Percentiles rank a stretch among this genome's conserved stretches.
Evolutionary conservation across 1,140 invertebrate species (phyloP).

Genomic region (Meteorus sp.): DNA sequence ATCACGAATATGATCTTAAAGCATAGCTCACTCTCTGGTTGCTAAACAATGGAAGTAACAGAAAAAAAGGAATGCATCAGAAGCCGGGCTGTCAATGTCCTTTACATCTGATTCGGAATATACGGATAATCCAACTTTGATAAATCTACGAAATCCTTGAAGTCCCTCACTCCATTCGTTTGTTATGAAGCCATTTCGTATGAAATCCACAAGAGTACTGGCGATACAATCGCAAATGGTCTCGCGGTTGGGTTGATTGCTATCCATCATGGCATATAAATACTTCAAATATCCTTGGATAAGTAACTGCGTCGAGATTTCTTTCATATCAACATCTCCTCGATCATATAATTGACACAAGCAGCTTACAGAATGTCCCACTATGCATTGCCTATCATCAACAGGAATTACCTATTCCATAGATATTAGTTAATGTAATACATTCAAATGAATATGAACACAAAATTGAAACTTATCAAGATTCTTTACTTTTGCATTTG

Average conservation of each 20-base stretch:
- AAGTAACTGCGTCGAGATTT: background rate
- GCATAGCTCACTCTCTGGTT: background rate
- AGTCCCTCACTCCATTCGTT: background rate
- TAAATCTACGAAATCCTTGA: background rate
- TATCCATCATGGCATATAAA: background rate
- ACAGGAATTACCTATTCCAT: background rate
- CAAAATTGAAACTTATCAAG: background rate
- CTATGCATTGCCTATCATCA: background rate
- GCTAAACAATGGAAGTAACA: background rate
- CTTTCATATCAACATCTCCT: background rate
- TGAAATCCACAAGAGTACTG: background rate
- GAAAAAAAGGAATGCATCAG: slow-evolving; percentile 1
- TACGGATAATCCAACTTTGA: background rate
- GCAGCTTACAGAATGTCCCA: background rate
- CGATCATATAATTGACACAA: background rate
- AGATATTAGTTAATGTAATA: background rate
- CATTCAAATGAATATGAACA: background rate
- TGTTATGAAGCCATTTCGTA: background rate
- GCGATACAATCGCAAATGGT: background rate
- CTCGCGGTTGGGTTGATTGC: background rate
- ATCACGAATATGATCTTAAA: too few species aligned
- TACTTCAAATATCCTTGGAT: background rate
- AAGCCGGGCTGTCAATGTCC: background rate
- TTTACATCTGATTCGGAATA: background rate
- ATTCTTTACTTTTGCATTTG: background rate